phyloP scores from a whole-genome alignment of 2,888 invertebrate species.

The Gisinianus flammeolus region DNA sequence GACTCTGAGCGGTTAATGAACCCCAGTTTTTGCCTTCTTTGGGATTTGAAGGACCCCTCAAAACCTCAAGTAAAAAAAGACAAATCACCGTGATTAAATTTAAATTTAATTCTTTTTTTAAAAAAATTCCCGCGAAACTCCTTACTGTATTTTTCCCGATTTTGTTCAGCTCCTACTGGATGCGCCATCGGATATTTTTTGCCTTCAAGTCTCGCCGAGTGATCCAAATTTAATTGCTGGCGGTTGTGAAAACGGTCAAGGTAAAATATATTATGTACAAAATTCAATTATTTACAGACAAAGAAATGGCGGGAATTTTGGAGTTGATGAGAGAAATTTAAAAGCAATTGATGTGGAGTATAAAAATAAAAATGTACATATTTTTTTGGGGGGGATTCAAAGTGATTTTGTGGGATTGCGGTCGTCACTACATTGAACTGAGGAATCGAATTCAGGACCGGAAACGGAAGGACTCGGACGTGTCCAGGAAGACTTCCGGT shows the following conservation, averaged over 20 bases:
- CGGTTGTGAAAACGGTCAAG: slow-evolving; percentile 57
- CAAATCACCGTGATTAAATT: slow-evolving; percentile 3
- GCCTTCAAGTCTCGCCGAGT: slow-evolving; percentile 52
- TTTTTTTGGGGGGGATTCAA: no score
- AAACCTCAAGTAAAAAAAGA: slow-evolving; percentile 54
- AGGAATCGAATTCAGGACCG: slow-evolving; percentile 51
- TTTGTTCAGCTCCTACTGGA: slow-evolving; percentile 47
- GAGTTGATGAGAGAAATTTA: no score
- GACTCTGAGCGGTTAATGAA: slow-evolving; percentile 55
- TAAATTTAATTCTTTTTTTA: slow-evolving; percentile 6
- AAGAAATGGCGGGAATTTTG: no score
- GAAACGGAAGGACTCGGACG: slow-evolving; percentile 34
- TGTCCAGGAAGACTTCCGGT: slow-evolving; percentile 17
- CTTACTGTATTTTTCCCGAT: no score
- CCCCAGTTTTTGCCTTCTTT: slow-evolving; percentile 56
- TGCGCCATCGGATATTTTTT: slow-evolving; percentile 55
- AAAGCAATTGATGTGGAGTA: no score
- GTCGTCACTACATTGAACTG: slow-evolving; percentile 49
- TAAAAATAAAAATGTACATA: no score
- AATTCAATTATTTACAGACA: no score
- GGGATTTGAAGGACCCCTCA: slow-evolving; percentile 55
- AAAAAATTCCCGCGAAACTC: no score
- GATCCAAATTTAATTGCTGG: slow-evolving; percentile 55
- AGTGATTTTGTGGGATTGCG: slow-evolving; percentile 57
- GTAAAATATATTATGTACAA: no score